Base-by-base conservation (phyloP, 2,888 invertebrate genomes). In the Poecilus cupreus region DNA sequence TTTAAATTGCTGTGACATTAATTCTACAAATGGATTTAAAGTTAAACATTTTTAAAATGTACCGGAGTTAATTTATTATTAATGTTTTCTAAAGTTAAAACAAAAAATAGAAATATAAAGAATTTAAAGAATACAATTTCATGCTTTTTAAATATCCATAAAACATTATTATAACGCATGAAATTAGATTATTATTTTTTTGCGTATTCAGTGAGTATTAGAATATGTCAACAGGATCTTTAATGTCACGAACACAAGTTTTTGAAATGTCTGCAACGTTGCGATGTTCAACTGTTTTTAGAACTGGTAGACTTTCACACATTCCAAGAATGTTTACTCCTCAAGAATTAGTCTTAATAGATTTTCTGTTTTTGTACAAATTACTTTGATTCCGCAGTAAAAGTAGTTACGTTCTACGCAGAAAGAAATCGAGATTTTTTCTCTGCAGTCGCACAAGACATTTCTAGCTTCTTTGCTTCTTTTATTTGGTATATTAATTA, bases 201-300 rank as follows among this genome's bases (percentile, higher is more conserved):
- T 43, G 13, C 10, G 10, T 13, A 43, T 43, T 11, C n/a, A 5
- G 4, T 5, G 3, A 11, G 5, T 39, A 2, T 2, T 43, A n/a
- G 43, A 43, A 2, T 43, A 54, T 22, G 54, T n/a, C 54, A 54
- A 18, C 22, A 1, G 11, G 11, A 54, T 60, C 32, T 60, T 26
- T 26, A 32, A 60, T 16, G 60, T 60, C 5, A 2, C 60, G n/a
- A 8, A 16, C 5, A 2, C 60, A 24, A 8, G 32, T 26, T 24
- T 32, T 60, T 60, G 26, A 26, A 22, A 54, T 54, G 32, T 60
- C 16, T 24, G 60, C 60, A 26, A 54, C 26, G 24, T 32, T 0
- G 16, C 32, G 64, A 39, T 68, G 32, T 68, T 68, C 51, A 51
- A n/a, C 64, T 68, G 64, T 68, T 68, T 68, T 68, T 68, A 68